Evolutionary conservation across 1,140 invertebrate genomes (phyloP).

Genomic region (Phocides pigmalion): DNA sequence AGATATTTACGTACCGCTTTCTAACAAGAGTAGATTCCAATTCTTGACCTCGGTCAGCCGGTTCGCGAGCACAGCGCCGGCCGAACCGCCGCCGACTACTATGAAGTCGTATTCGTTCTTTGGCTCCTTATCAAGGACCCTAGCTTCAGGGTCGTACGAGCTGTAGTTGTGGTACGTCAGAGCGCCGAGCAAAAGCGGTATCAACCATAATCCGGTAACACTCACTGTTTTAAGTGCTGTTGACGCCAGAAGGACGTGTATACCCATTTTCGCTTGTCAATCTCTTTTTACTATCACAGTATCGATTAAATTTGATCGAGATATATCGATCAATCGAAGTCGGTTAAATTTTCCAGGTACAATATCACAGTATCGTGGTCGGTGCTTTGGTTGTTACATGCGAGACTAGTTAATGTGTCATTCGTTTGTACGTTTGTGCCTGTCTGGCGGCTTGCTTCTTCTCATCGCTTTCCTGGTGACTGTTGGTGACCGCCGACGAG

Average conservation of each 20-base stretch:
- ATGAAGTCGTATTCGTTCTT: slow-evolving; percentile 92
- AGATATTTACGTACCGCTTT: slow-evolving; percentile 85
- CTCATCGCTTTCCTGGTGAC: slow-evolving; percentile 55
- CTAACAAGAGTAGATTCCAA: slow-evolving; percentile 94
- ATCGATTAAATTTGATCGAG: slow-evolving; percentile 6
- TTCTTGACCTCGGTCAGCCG: slow-evolving; percentile 92
- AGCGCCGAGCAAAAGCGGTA: slow-evolving; percentile 91
- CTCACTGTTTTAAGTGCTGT: slow-evolving; percentile 90
- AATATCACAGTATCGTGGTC: slow-evolving; percentile 43
- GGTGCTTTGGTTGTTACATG: slow-evolving; percentile 37
- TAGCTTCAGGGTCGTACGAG: slow-evolving; percentile 91
- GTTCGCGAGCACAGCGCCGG: slow-evolving; percentile 96
- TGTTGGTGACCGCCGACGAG: slow-evolving; percentile 40
- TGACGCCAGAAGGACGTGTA: slow-evolving; percentile 88
- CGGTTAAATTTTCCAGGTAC: slow-evolving; percentile 18
- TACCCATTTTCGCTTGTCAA: slow-evolving; percentile 85
- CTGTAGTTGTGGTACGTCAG: slow-evolving; percentile 93
- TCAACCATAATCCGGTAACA: slow-evolving; percentile 91
- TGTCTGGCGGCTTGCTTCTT: slow-evolving; percentile 71
- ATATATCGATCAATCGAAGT: too few relatives aligned
- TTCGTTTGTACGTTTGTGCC: slow-evolving; percentile 39
- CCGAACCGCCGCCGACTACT: slow-evolving; percentile 95
- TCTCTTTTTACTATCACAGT: slow-evolving; percentile 60
- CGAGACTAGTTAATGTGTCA: slow-evolving; percentile 41
- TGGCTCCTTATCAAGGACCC: slow-evolving; percentile 78